phyloP scores from a whole-genome alignment of 2,113 vertebrate species.

The Panurus biarmicus region DNA sequence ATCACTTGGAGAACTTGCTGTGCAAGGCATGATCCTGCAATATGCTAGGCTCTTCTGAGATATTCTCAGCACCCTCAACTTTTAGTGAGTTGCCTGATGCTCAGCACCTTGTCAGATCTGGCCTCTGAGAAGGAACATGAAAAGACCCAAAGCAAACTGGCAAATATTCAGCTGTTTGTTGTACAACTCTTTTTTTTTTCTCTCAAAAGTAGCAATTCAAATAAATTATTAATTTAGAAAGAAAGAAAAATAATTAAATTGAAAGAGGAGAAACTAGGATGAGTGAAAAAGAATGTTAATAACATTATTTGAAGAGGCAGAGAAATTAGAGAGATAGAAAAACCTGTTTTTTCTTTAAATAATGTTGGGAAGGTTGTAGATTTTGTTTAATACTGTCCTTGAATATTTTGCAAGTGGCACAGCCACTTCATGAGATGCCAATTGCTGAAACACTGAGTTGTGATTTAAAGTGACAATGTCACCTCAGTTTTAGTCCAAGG shows the following conservation, averaged over 20 bases:
- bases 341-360: constrained; percentile 18
- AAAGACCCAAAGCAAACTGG: constrained; percentile 9
- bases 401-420: constrained; percentile 17
- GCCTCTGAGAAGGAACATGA: not conserved
- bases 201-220: constrained; percentile 46
- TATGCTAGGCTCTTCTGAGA: constrained; percentile 20
- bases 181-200: not conserved
- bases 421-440: constrained; percentile 14
- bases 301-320: constrained; percentile 17
- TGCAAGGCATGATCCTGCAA: constrained; percentile 47
- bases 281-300: constrained; percentile 8
- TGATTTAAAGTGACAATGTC: constrained; percentile 54
- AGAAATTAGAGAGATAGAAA: constrained; percentile 8
- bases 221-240: constrained; percentile 53
- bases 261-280: not conserved
- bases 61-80: not conserved
- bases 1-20: constrained; percentile 50
- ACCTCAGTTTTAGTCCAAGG: constrained; percentile 23
- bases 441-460: constrained; percentile 26
- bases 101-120: constrained; percentile 20
- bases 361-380: not conserved
- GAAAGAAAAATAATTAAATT: constrained; percentile 6
- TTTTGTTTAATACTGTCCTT: constrained; percentile 41
- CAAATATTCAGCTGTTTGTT: not conserved
- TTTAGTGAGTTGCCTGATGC: not conserved